Conservation (phyloP, 2,888 invertebrate genomes). For the Temnothorax unifasciatus region DNA sequence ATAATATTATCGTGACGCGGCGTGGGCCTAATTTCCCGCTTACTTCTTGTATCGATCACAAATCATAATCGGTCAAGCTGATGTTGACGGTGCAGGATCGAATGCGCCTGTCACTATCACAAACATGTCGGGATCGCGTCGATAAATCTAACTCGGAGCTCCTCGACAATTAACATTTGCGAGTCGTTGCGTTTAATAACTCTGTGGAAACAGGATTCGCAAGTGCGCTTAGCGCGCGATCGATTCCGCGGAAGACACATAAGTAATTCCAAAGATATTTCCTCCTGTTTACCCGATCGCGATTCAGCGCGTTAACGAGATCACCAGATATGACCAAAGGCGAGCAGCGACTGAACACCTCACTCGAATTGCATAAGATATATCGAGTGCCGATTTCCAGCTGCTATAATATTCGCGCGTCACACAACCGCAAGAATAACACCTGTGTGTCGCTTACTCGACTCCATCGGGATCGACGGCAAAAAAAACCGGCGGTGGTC, state of each 20-base stretch:
- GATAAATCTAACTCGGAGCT: neutral
- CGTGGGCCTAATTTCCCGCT: neutral
- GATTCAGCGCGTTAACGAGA: neutral
- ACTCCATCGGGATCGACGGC: neutral
- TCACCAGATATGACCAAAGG: neutral
- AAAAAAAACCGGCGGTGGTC: neutral
- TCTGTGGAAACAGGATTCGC: neutral
- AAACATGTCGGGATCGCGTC: neutral
- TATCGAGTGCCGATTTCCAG: conserved; percentile 47
- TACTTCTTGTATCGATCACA: conserved; percentile 31
- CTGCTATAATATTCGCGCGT: conserved; percentile 25
- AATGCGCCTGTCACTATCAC: neutral
- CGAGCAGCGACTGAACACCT: conserved; percentile 10
- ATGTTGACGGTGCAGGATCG: neutral
- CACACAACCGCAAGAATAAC: conserved; percentile 1
- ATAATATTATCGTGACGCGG: neutral
- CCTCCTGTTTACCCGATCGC: neutral
- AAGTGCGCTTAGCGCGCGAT: neutral
- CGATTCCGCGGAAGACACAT: neutral
- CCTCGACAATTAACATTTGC: neutral
- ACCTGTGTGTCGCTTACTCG: conserved; percentile 17
- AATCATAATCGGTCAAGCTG: conserved; percentile 28
- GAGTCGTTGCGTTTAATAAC: neutral
- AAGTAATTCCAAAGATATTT: neutral
- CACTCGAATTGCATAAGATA: conserved; percentile 49